Base-by-base conservation (phyloP, 2,797 vertebrate genomes). In the Thalassophryne amazonica region DNA sequence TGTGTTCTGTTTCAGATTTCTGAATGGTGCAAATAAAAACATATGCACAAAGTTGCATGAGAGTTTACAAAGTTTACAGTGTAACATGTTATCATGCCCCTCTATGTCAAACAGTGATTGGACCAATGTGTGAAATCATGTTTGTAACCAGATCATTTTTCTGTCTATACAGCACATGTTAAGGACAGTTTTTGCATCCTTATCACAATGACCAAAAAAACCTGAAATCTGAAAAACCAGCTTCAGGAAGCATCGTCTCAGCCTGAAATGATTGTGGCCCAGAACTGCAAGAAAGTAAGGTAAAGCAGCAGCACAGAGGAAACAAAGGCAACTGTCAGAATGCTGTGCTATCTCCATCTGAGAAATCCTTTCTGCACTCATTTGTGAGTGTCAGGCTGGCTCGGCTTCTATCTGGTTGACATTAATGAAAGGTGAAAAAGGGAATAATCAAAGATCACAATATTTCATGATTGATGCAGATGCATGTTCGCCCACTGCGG, bases 361-460 rank as follows among this genome's bases (percentile, higher is more conserved):
- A 49, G 51, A 76, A 83, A 68, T 62, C 52, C 57, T 69, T 63
- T 73, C 50, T 47, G 45, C 16, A 27, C 46, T 25, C 6, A 3
- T 60, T 60, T 43, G 39, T 41, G 66, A 57, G 29, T 69, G 80
- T 76, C 67, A 56, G 37, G 40, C 65, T 60, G 60, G 69, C 57
- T 47, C 9, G 41, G 63, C 45, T 65, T 74, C 56, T 64, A 66
- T 81, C 66, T 55, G 69, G 62, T 33, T 85, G 85, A 89, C 84
- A 78, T 84, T 86, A 86, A 88, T 87, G 74, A 85, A 81, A 86
- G 65, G 73, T 84, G 86, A 88, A 79, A 80, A 73, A 60, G 63
- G 52, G 75, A 83, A 83, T 88, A 83, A 88, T 90, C 78, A 82
- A 81, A 85, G 74, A 87, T 90, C 83, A 76, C 78, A 86, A 81